A percentile compares a stretch with the other conserved stretches of the same genome.
phyloP scores from a whole-genome alignment of 2,888 invertebrate genomes.

The Epinotia nisella region DNA sequence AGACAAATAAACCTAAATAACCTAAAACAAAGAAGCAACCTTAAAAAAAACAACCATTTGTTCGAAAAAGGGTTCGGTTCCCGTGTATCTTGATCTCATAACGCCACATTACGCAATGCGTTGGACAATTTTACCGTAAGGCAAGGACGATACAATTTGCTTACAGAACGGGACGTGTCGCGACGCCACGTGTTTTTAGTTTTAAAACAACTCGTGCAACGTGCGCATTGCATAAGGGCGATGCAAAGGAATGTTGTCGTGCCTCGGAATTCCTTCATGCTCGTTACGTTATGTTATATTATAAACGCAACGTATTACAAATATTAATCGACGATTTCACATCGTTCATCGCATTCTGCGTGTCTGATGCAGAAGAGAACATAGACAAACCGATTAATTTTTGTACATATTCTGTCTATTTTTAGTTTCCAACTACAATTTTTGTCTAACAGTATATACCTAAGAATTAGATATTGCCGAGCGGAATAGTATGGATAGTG shows the following conservation, averaged over 20 bases:
- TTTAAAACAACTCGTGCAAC: constrained; percentile 17
- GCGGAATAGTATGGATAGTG: too few relatives aligned
- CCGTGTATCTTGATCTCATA: constrained; percentile 57
- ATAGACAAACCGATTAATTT: too few relatives aligned
- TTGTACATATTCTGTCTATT: too few relatives aligned
- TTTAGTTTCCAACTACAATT: too few relatives aligned
- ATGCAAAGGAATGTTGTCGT: constrained; percentile 15
- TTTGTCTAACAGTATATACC: too few relatives aligned
- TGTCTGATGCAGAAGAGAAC: too few relatives aligned
- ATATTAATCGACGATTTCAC: background rate
- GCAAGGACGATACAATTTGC: constrained; percentile 49
- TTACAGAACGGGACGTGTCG: constrained; percentile 51
- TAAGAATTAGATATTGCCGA: too few relatives aligned
- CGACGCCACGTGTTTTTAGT: constrained; percentile 30
- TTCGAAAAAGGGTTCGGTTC: constrained; percentile 48
- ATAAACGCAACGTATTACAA: constrained; percentile 4
- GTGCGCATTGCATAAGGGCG: constrained; percentile 30
- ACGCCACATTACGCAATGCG: constrained; percentile 62
- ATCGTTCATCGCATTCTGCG: background rate
- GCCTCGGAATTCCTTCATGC: constrained; percentile 8
- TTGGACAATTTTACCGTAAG: constrained; percentile 51
- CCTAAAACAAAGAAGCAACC: background rate
- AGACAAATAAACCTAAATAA: background rate
- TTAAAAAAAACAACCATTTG: background rate
- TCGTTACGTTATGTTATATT: constrained; percentile 5